Base-by-base conservation (phyloP, 2,797 vertebrate species). In the Semaprochilodus insignis region DNA sequence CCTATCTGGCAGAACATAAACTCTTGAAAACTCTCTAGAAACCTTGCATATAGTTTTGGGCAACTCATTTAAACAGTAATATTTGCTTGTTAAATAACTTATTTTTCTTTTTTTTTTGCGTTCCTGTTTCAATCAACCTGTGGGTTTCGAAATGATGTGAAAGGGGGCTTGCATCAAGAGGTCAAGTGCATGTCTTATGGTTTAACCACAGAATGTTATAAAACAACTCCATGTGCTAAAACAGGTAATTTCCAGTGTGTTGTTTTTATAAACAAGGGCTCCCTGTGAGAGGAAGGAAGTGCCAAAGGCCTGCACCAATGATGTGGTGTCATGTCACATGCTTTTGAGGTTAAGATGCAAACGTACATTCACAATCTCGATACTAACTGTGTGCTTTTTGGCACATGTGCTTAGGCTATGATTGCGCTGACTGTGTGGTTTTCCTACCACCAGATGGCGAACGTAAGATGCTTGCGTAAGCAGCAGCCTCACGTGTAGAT, bases 391-490 rank as follows among this genome's bases (percentile, higher is more conserved):
- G 13, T 57, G 72, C 19, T n/a, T 34, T 36, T 36, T 36, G 34
- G 54, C 73, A 59, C 55, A 44, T 62, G 6, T 72, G 54, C 6
- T 4, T 19, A 34, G 19, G 21, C 25, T 57, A 3, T 60, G 54
- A 23, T 44, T 40, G 52, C 36, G 6, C 36, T 21, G 11, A 3
- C 31, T 75, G 21, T 57, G 72, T 36, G 73, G 34, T 76, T 76
- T 76, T 62, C 48, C 74, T 19, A 19, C 65, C 65, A 77, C 54
- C 14, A 78, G 67, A 65, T 78, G 66, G n/a, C 59, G 40, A 71
- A 19, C 15, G 15, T 40, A 54, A 72, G 36, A 25, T 59, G 23
- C 51, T 55, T 54, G 1, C 21, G 8, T 27, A 74, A 74, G 31
- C 27, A 60, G 48, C 6, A 15, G 57, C 13, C 11, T 14, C 1